Conservation (phyloP, 2,888 invertebrate species). For the Lasioglossum figueresi region DNA sequence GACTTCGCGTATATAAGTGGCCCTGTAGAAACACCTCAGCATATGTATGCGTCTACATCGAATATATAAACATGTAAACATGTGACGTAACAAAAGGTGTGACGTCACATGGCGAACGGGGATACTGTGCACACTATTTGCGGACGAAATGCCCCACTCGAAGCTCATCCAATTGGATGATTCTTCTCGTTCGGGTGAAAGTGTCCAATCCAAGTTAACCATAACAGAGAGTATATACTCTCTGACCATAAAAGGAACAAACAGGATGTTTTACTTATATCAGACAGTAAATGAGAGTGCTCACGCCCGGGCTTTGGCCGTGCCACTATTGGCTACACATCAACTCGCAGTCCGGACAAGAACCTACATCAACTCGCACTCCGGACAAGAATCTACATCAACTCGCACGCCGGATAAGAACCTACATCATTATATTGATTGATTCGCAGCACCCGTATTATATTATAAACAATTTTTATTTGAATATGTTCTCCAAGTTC, state of each 20-base stretch:
- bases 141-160: background rate
- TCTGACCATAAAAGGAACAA: conserved; percentile 28
- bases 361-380: too few relatives aligned
- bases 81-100: conserved; percentile 50
- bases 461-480: too few relatives aligned
- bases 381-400: too few relatives aligned
- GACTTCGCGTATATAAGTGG: background rate
- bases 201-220: conserved; percentile 19
- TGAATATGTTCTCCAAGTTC: too few relatives aligned
- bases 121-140: conserved; percentile 16
- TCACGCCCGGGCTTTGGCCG: too few relatives aligned
- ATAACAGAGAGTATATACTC: too few relatives aligned
- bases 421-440: too few relatives aligned
- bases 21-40: conserved; percentile 5
- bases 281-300: too few relatives aligned
- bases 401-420: too few relatives aligned
- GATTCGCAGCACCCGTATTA: too few relatives aligned
- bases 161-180: conserved; percentile 2
- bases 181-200: conserved; percentile 4
- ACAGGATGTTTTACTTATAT: background rate
- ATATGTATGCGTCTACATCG: background rate
- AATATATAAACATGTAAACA: conserved; percentile 50
- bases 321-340: too few relatives aligned
- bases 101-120: background rate
- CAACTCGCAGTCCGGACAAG: too few relatives aligned